These are phyloP conservation scores for Bradypodion pumilum DNA, from an alignment of 2,797 vertebrate species.

Conservation along the genomic window DNA sequence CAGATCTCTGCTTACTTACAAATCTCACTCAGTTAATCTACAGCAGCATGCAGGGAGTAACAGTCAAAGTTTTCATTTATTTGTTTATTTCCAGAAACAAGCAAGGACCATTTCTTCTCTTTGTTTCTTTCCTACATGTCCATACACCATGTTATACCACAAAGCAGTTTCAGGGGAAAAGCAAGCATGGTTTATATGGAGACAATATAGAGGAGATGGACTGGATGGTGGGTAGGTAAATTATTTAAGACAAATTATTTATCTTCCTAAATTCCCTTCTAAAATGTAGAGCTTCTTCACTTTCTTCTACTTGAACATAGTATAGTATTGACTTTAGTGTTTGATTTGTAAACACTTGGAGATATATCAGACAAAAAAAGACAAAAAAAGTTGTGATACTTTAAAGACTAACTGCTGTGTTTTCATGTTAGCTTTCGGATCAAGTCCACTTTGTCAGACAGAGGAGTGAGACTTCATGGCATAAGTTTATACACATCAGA, in stretches of 20 bases:
- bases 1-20: not conserved
- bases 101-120: conserved; percentile 81
- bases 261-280: too few relatives aligned
- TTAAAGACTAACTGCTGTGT: too few relatives aligned
- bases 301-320: not conserved
- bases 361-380: too few relatives aligned
- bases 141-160: conserved; percentile 78
- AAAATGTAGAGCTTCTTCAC: too few relatives aligned
- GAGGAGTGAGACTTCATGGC: too few relatives aligned
- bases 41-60: not conserved
- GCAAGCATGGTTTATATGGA: conserved; percentile 86
- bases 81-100: conserved; percentile 73
- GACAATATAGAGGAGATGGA: conserved; percentile 90
- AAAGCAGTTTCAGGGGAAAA: conserved; percentile 81
- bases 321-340: not conserved
- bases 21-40: not conserved
- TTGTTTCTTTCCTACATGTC: conserved; percentile 79
- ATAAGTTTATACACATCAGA: too few relatives aligned
- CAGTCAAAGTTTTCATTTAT: not conserved
- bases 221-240: conserved; percentile 82
- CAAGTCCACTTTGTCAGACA: too few relatives aligned
- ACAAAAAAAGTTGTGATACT: too few relatives aligned
- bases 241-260: not conserved
- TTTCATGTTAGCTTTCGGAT: too few relatives aligned
- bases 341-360: not conserved